Base-by-base conservation (phyloP, 2,888 invertebrate genomes). In the Sericinus montela region DNA sequence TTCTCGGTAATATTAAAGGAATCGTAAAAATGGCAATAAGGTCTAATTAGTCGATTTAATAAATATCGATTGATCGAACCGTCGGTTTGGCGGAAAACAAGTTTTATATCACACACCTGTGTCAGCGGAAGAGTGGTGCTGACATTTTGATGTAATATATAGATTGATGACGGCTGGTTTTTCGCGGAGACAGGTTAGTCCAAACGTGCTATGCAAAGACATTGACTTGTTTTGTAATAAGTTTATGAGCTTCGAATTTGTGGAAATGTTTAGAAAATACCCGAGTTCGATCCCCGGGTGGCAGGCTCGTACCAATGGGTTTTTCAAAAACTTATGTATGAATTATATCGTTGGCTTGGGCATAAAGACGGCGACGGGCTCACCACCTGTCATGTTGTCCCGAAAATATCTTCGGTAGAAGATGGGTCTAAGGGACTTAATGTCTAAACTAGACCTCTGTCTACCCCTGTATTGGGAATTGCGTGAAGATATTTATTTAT, bases 41-140 rank as follows among this genome's bases (percentile, higher is more conserved):
- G 19, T 41, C 36, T 50, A 50, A 50, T 50, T 50, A 50, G 25
- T 32, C 30, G 35, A 45, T 40, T 45, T 41, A 41, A 50, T 50
- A 45, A 50, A 45, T 35, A 40, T 45, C 40, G 40, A 50, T 45
- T 45, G 45, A 50, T 41, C 40, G 45, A 50, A 40, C 40, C 38
- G 23, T 5, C 32, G 10, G 14, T 14, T 29, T 16, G 16, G 40
- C 32, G 29, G 15, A 16, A 40, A 45, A 50, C 50, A 23, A 7
- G 50, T 50, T 50, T 40, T 35, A 9, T 30, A 9, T 35, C 30
- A 36, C 15, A 50, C 50, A 50, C 50, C 50, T 50, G 50, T 41
- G 45, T 10, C 49, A 30, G 37, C 45, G 50, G 50, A 50, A 50
- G 45, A 43, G n/a, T 15, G 15, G 15, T 13, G 50, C 23, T 45